A percentile compares a stretch with the other conserved stretches of the same genome.
Evolutionary conservation across 2,888 invertebrate species (phyloP).

Genomic region (Ephialtes manifestator): DNA sequence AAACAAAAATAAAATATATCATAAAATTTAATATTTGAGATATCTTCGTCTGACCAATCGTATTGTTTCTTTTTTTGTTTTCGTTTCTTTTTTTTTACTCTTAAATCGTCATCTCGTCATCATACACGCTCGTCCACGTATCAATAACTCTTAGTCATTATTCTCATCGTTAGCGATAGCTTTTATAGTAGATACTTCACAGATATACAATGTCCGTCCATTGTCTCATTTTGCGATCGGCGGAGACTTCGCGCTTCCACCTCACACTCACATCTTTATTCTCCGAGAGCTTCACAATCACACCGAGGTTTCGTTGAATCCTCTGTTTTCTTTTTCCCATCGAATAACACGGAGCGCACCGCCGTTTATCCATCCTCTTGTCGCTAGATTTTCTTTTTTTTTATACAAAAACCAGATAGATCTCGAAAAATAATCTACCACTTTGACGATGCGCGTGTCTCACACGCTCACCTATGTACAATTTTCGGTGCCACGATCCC

Average conservation of each 20-base stretch:
- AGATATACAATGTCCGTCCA: slow-evolving; percentile 71
- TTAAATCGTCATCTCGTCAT: slow-evolving; percentile 38
- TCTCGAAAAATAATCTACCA: slow-evolving; percentile 77
- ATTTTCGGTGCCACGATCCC: slow-evolving; percentile 53
- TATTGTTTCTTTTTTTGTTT: slow-evolving; percentile 37
- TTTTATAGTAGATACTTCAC: slow-evolving; percentile 68
- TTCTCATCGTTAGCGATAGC: slow-evolving; percentile 60
- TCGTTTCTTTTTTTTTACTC: slow-evolving; percentile 19
- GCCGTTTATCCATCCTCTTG: slow-evolving; percentile 43
- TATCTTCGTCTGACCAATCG: slow-evolving; percentile 62
- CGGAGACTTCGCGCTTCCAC: slow-evolving; percentile 27
- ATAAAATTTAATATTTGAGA: slow-evolving; percentile 74
- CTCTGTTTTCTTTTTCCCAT: not conserved
- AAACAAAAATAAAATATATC: slow-evolving; percentile 76
- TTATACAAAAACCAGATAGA: slow-evolving; percentile 73
- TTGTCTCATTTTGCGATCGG: slow-evolving; percentile 62
- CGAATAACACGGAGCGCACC: slow-evolving; percentile 25
- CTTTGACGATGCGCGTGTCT: slow-evolving; percentile 70
- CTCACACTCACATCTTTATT: slow-evolving; percentile 16
- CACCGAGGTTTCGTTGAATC: slow-evolving; percentile 4
- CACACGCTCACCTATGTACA: slow-evolving; percentile 72
- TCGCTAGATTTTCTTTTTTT: slow-evolving; percentile 53
- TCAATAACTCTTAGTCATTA: slow-evolving; percentile 67
- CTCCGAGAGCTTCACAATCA: slow-evolving; percentile 20
- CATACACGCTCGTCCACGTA: slow-evolving; percentile 58